Base-by-base conservation (phyloP, 2,888 invertebrate species). In the Neoascia interrupta region DNA sequence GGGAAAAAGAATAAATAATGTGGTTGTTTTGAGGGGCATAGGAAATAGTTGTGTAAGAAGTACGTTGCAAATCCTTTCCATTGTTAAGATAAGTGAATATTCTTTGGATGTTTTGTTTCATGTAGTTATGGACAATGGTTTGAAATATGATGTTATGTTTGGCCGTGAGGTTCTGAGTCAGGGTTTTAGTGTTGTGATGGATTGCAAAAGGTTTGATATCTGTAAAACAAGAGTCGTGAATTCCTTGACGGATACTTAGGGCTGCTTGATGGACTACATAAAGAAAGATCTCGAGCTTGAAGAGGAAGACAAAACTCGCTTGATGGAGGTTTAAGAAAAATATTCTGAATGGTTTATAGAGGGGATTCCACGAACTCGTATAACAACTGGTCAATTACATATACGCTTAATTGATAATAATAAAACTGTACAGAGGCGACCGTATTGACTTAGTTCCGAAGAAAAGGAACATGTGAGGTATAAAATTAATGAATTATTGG, bases 1-100 rank as follows among this genome's bases (percentile, higher is more conserved):
- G 37, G 70, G 63, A 15, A 74, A 68, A 58, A 28, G 64, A 69
- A 23, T 39, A 1, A 56, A 64, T 36, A 79, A 73, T 53, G 34
- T 63, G 51, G 61, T 81, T 21, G 51, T 70, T 60, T 19, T 81
- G 34, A 70, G 51, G 19, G 58, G 81, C 8, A 79, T 63, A 1
- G 63, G 68, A 13, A 58, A 43, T 34, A 19, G 11, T 69, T 49
- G 56, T 18, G 63, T 76, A 45, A 4, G 6, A 19, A 51, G 51
- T 11, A 34, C 51, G 5, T 18, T 34, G 3, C 51, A 51, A 19
- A 19, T 51, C 8, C 34, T 51, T 0, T 51, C 19, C 5, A 21
- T 5, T 2, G 23, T 45, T 31, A 3, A 16, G 18, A 18, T 16
- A 1, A 18, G n/a, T n/a, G 5, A 49, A 11, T 34, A 6, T 34